Base-by-base conservation (phyloP, 2,888 invertebrate genomes). In the Orthosia gracilis region DNA sequence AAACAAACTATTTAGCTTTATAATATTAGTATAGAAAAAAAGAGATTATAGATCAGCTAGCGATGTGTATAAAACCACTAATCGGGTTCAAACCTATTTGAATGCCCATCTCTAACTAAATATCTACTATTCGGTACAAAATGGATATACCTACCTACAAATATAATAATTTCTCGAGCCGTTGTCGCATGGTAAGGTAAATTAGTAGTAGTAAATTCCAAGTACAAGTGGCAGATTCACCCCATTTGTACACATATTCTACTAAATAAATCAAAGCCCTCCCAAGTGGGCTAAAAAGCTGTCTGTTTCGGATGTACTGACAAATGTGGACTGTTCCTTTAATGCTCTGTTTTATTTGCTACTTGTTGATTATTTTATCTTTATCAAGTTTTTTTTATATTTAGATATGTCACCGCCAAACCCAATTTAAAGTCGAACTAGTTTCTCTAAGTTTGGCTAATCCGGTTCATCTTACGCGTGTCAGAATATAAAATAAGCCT, bases 291-390 rank as follows among this genome's bases (percentile, higher is more conserved):
- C 26, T 55, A 23, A 50, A 77, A 76, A 18, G 11, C 26, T 45
- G 26, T 67, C 49, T 50, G 55, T 50, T 68, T 67, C 21, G 13
- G 9, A 18, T 45, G 9, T 26, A 23, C 47, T 49, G 15, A 18
- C 47, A 57, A 58, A 55, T 71, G 21, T 26, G 68, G 18, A 45
- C 40, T 26, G 49, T 12, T 65, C 21, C 47, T 54, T 5, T 50
- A 26, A 21, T 31, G 15, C 12, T 7, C 18, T 57, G 31, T 68
- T 57, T 77, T 57, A 68, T 57, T 57, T 45, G 21, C 50, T 50
- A 77, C 69, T 45, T 68, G 49, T 67, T 76, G 55, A 66, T 67
- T 76, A 26, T 55, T 26, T 21, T 31, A 13, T n/a, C n/a, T 15
- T 18, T 1, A 17, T 40, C 40, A 40, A 40, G 40, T 40, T 40